Base-by-base conservation (phyloP, 2,797 vertebrate species). In the Prionace glauca region DNA sequence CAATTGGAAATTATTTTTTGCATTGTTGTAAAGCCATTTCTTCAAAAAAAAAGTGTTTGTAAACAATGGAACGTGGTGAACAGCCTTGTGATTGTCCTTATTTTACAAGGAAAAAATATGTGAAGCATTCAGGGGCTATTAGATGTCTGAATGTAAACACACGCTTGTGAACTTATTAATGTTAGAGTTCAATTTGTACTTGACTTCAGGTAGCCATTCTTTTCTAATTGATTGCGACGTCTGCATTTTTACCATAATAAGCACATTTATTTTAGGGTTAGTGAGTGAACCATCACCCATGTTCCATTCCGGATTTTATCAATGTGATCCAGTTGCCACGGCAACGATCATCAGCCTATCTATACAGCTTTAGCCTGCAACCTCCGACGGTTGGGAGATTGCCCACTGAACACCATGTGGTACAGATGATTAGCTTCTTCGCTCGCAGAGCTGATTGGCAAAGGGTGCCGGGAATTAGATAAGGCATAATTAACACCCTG, bases 371-470 rank as follows among this genome's bases (percentile, higher is more conserved):
- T 97, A 97, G 96, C 96, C 95, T 96, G 97, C 97, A 97, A 97
- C 97, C 97, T 97, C 97, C 9, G 96, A 96, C 96, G 97, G 96
- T 96, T 95, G 95, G 96, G 93, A 96, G 96, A 96, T 95, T 94
- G 96, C 96, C 97, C 96, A 96, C 96, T 96, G 96, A 92, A 97
- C 97, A 96, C 97, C 97, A 97, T 98, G 98, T 98, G 98, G 97
- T 97, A 96, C 96, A 36, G 86, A 95, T 96, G 97, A 98, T 97
- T 97, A 97, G 97, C 97, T 96, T 94, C 93, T 96, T 96, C 96
- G 96, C 96, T 88, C 96, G 65, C 97, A 96, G 97, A 96, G 96
- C 90, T n/a, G 96, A 56, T 97, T 71, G 96, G 97, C 96, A 94
- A 96, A 96, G 97, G 96, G 97, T 97, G 97, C 69, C 96, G 96